Base-by-base conservation (phyloP, 23 tunicate species). In the Styela clava region DNA sequence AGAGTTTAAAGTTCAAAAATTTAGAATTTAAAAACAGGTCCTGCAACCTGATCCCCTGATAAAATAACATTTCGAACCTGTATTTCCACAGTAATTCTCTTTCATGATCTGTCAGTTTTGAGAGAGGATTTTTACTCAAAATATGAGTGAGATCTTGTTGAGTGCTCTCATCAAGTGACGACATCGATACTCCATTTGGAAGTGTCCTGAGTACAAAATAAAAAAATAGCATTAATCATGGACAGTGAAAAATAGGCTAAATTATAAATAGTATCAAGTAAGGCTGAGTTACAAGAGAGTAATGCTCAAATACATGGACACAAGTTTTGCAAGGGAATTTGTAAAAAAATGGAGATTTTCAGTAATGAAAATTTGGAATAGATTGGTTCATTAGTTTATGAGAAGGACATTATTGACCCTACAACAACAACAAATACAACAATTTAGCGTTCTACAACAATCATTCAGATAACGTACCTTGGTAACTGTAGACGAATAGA, bases 41-140 rank as follows among this genome's bases (percentile, higher is more conserved):
- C 63, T 56, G 63, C 63, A 56, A 56, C n/a, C n/a, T n/a, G n/a
- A n/a, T n/a, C n/a, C n/a, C n/a, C n/a, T n/a, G n/a, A n/a, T n/a
- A n/a, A n/a, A n/a, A 12, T 44, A 5, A 44, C 12, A 44, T 44
- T 44, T 44, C 12, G 56, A 37, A 51, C 83, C 90, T 69, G 51
- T 91, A 80, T 56, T 86, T 78, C 97, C 97, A 91, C 63, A 91
- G 69, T 3, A 85, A 44, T 18, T 81, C 90, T 35, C 82, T 83
- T 61, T 91, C 97, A 16, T 82, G 74, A 26, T 82, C 78, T 28
- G 87, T 33, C 0, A 91, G 72, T 61, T 82, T 78, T 23, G 73
- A 78, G 25, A 91, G 34, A 22, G 97, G 97, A 21, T 88, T 76
- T 26, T 73, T 78, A 22, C 72, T 63, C 44, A 91, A 20, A 26